phyloP scores from a whole-genome alignment of 2,888 invertebrate species.

The Pedicia rivosa region DNA sequence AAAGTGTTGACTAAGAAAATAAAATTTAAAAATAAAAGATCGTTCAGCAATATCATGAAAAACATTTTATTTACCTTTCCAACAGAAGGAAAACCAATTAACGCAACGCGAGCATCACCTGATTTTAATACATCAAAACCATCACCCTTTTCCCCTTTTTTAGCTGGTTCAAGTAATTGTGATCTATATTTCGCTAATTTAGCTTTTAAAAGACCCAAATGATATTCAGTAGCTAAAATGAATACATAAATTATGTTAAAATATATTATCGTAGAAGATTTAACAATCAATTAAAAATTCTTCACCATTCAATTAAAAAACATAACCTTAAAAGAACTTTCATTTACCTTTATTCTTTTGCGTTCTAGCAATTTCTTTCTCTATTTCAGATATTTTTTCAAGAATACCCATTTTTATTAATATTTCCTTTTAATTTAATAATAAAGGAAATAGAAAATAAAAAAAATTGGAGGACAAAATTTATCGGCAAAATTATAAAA shows the following conservation, averaged over 20 bases:
- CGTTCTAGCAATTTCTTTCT: conserved; percentile 93
- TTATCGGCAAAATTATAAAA: no score
- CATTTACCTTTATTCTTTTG: conserved; percentile 94
- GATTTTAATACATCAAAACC: conserved; percentile 99
- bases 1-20: conserved; percentile 59
- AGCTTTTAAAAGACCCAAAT: conserved; percentile 93
- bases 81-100: conserved; percentile 97
- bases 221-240: conserved; percentile 87
- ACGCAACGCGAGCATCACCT: conserved; percentile 93
- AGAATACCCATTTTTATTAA: conserved; percentile 81
- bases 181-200: conserved; percentile 90
- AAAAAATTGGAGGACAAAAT: no score
- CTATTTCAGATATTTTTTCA: conserved; percentile 97
- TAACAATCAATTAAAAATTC: conserved; percentile 7
- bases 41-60: not conserved
- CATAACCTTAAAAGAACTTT: conserved; percentile 7
- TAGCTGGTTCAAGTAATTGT: conserved; percentile 84
- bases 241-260: not conserved
- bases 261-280: conserved; percentile 3
- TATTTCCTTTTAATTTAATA: not conserved
- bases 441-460: not conserved
- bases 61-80: conserved; percentile 53
- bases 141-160: conserved; percentile 89
- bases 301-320: not conserved
- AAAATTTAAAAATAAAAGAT: not conserved